Base-by-base conservation (phyloP, 1,140 invertebrate genomes). In the Caenorhabditis briggsae region DNA sequence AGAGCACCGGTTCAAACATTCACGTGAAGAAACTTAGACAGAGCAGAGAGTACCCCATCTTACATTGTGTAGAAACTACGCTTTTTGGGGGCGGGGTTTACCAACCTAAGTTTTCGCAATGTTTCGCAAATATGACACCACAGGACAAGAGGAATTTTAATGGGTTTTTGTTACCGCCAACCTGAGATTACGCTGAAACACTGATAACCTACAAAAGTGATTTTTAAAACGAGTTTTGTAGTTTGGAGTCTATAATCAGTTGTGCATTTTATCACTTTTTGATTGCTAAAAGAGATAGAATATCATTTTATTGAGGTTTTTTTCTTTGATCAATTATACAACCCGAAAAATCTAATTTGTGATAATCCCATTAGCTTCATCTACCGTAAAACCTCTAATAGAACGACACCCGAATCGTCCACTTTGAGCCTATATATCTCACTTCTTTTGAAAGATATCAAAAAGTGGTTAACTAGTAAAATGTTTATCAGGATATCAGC, bases 1-100 rank as follows among this genome's bases (percentile, higher is more conserved):
- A 70, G 64, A 70, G 64, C 64, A 70, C 33, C 64, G 46, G 64
- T 70, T 70, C 64, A 70, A 70, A 70, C 64, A 70, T 43, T 70
- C 64, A 70, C 64, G 64, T 70, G 64, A 70, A 70, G 64, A 46
- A 70, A 43, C 64, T 5, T 12, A 33, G 59, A 61, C 8, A 70
- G 64, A 70, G 64, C 64, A 70, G 41, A 70, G 41, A 46, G 11
- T 70, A 9, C 14, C 25, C 59, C 59, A n/a, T 70, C 64, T 70
- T 46, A 70, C 64, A 70, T 46, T n/a, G 64, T 46, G 64, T 70
- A 70, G 33, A 70, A 70, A 70, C 64, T 70, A 70, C 64, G 64
- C 33, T 70, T 70, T 70, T 43, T 16, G 41, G 6, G 41, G 64
- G 64, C 64, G 64, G 64, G 18, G 20, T 20, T 23, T 12, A 25